Evolutionary conservation across 1,140 invertebrate genomes (phyloP).

Genomic region (Samia ricini): DNA sequence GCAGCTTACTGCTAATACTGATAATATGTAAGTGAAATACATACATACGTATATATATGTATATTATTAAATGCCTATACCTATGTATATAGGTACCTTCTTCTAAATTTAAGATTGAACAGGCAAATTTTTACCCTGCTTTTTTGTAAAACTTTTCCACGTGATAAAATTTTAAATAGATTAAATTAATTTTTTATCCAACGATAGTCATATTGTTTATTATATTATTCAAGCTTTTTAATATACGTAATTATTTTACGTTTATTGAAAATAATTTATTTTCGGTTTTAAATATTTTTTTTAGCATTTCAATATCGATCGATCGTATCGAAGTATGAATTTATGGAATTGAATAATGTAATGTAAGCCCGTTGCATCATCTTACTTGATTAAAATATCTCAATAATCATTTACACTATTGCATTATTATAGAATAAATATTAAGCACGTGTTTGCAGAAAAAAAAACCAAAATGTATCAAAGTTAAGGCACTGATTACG

Average conservation of each 20-base stretch:
- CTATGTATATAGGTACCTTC: constrained; percentile 3
- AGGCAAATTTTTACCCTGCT: constrained; percentile 69
- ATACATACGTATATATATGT: neutral
- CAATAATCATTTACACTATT: no score
- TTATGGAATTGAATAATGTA: no score
- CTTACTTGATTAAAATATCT: no score
- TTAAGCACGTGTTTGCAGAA: neutral
- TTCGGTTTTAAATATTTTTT: no score
- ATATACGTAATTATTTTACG: no score
- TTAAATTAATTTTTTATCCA: no score
- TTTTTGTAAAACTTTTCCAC: constrained; percentile 57
- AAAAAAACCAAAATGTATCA: neutral
- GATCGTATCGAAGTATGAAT: no score
- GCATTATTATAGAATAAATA: neutral
- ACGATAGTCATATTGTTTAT: no score
- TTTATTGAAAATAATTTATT: no score
- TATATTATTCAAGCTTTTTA: constrained; percentile 52
- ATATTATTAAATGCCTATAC: neutral
- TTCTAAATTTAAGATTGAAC: constrained; percentile 30
- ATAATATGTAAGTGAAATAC: no score
- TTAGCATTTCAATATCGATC: no score
- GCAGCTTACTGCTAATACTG: neutral
- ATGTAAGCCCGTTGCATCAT: no score
- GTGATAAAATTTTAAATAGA: constrained; percentile 51
- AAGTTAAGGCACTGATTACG: neutral